Evolutionary conservation across 2,113 vertebrate genomes (phyloP), one percentile per base, ranked within the genome.

Genomic region (Rallus limicola): DNA sequence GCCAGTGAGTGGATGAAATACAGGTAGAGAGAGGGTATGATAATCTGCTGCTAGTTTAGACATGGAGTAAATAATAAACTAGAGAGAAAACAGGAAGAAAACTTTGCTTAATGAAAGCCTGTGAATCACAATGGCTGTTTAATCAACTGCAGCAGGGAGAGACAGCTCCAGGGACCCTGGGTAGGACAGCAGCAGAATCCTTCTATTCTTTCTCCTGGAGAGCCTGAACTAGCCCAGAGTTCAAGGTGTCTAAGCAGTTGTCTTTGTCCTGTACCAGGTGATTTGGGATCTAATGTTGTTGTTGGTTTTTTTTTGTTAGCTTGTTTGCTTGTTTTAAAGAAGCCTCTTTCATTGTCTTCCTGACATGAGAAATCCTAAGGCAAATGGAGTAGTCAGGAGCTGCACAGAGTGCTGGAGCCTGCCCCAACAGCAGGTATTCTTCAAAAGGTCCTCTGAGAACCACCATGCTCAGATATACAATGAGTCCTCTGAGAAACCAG

Each of bases 401-500:
- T 80, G 52, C 33, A 6, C 18, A 28, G 69, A 28, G 69, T 29
- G 52, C 59, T 65, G 36, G 24, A 76, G 34, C 24, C 23, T 82
- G 14, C 25, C 71, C 24, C 44, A 24, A 25, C 5, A 23, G 44
- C 28, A 50, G 26, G 6, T 34, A 6, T 42, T 5, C 75, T 75
- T 53, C 50, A 34, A 14, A 46, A 64, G 8, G 25, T 33, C 36
- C 42, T 34, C 14, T 9, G 29, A 5, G 55, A 63, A 38, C 9
- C 13, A 21, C 11, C 11, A 23, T 3, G 2, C 23, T 69, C 0
- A 2, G 31, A 11, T 21, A 56, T 8, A 7, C 3, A 6, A 3
- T 2, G 2, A 21, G 33, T 17, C 42, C 24, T 58, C 16, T 8
- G 56, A 64, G 75, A 31, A 38, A 21, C 21, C 74, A 63, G 4